Evolutionary conservation across 2,888 invertebrate species (phyloP), one percentile per base, ranked within the genome.

Genomic region (Xylocampa areola): DNA sequence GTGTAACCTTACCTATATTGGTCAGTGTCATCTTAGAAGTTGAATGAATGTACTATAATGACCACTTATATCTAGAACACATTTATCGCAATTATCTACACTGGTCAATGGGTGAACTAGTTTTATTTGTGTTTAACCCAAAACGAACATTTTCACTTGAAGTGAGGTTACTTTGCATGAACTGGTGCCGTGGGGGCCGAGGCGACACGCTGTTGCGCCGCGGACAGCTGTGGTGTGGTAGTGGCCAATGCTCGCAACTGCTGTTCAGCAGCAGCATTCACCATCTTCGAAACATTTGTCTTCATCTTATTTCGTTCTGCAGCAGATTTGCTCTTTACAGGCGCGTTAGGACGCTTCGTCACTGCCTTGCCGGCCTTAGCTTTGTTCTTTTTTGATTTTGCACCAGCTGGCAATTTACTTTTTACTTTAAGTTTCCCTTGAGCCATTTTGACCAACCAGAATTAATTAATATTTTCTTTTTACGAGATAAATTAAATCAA

Each of bases 351-450:
- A 64, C 96, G 90, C 79, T 95, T 95, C 2, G 95, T 94, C 11
- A 94, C 86, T 0, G 95, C 94, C 59, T 91, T 90, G 1, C 95
- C 95, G 44, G 95, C 93, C 60, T 91, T 90, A 1, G 95, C 95
- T 55, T 88, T 96, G 2, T 87, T 80, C 59, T 93, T 94, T 71
- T 95, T 95, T 40, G 93, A 89, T 61, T 94, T 91, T 58, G 95
- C 95, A 10, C 92, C 94, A 11, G 92, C 70, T 2, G 96, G 96
- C 39, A 95, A 71, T 81, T 96, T 95, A 2, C 95, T 87, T 83
- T 96, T 96, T 0, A 95, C 94, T 92, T 96, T 96, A 64, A 96
- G 81, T 81, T 96, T 96, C 39, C 96, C 96, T 88, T 96, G 96
- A 21, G 96, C 95, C 96, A 96, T 96, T 72, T 68, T 40, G 58